A percentile compares a stretch with the other conserved stretches of the same genome.
Evolutionary conservation across 2,888 invertebrate genomes (phyloP).

Genomic region (Andrena camellia): DNA sequence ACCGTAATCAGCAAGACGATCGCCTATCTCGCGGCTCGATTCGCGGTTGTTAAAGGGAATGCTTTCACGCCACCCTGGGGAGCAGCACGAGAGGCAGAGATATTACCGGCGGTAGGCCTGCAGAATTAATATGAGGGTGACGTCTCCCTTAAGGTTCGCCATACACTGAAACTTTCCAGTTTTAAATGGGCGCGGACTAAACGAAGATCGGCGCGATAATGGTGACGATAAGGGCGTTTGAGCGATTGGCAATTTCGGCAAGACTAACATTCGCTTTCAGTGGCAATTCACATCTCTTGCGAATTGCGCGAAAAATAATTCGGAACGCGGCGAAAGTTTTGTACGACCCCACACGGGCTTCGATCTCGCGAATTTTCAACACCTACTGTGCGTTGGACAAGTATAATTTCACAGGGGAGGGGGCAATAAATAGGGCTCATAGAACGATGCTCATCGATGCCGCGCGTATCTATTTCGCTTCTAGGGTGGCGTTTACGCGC

Average conservation of each 20-base stretch:
- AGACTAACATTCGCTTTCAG: slow-evolving; percentile 16
- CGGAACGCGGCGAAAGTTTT: too few relatives aligned
- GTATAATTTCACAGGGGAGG: not conserved
- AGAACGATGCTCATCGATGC: not conserved
- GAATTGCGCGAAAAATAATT: too few relatives aligned
- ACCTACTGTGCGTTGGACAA: not conserved
- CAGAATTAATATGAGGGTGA: slow-evolving; percentile 82
- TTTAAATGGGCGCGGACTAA: slow-evolving; percentile 29
- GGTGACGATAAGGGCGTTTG: not conserved
- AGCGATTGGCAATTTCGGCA: not conserved
- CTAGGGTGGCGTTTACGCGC: not conserved
- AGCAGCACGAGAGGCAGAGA: slow-evolving; percentile 66
- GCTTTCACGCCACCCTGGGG: slow-evolving; percentile 83
- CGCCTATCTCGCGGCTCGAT: slow-evolving; percentile 83
- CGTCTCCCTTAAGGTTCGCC: slow-evolving; percentile 2
- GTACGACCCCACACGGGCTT: too few relatives aligned
- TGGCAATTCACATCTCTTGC: not conserved
- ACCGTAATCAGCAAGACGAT: slow-evolving; percentile 83
- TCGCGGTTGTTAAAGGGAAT: slow-evolving; percentile 84
- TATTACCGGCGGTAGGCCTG: slow-evolving; percentile 79
- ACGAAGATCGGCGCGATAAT: slow-evolving; percentile 27
- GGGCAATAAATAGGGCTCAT: not conserved
- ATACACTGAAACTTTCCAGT: slow-evolving; percentile 47
- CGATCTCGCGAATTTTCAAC: too few relatives aligned
- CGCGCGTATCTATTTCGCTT: slow-evolving; percentile 4